phyloP scores from a whole-genome alignment of 2,888 invertebrate genomes.

The Spisula subtruncata region DNA sequence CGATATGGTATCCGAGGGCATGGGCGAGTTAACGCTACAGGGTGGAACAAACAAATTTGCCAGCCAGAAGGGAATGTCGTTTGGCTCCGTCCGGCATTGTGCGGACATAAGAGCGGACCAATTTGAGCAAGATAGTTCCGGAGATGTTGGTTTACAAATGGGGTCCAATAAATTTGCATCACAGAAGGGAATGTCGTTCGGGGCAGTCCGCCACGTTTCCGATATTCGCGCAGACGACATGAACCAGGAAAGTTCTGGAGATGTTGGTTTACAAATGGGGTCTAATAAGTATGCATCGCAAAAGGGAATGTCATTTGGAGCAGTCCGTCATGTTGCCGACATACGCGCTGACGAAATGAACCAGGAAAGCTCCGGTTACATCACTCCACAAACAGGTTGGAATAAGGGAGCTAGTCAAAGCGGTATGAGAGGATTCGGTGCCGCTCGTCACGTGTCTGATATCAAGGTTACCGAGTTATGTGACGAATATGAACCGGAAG shows the following conservation, averaged over 20 bases:
- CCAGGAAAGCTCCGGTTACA: slow-evolving; percentile 73
- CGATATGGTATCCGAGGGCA: slow-evolving; percentile 80
- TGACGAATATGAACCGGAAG: slow-evolving; percentile 62
- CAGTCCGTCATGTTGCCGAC: slow-evolving; percentile 85
- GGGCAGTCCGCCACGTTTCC: slow-evolving; percentile 84
- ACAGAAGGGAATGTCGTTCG: slow-evolving; percentile 86
- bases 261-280: slow-evolving; percentile 84
- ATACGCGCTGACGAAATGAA: slow-evolving; percentile 83
- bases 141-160: slow-evolving; percentile 83
- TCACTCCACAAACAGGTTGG: slow-evolving; percentile 82
- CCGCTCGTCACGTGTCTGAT: slow-evolving; percentile 82
- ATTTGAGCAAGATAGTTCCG: slow-evolving; percentile 75
- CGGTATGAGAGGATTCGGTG: slow-evolving; percentile 83
- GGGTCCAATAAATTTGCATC: slow-evolving; percentile 86
- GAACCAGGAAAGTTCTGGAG: slow-evolving; percentile 69
- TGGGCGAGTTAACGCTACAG: slow-evolving; percentile 84
- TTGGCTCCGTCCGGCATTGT: slow-evolving; percentile 86
- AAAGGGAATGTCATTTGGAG: slow-evolving; percentile 85
- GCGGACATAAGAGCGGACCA: slow-evolving; percentile 86
- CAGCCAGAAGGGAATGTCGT: slow-evolving; percentile 86
- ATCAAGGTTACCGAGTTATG: slow-evolving; percentile 72
- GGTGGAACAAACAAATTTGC: slow-evolving; percentile 86
- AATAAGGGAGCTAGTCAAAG: slow-evolving; percentile 84
- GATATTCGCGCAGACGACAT: slow-evolving; percentile 85
- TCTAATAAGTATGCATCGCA: slow-evolving; percentile 86